These are phyloP conservation scores for Drosophila sordidapex DNA, from an alignment of 2,888 invertebrate species.

Conservation along the genomic window DNA sequence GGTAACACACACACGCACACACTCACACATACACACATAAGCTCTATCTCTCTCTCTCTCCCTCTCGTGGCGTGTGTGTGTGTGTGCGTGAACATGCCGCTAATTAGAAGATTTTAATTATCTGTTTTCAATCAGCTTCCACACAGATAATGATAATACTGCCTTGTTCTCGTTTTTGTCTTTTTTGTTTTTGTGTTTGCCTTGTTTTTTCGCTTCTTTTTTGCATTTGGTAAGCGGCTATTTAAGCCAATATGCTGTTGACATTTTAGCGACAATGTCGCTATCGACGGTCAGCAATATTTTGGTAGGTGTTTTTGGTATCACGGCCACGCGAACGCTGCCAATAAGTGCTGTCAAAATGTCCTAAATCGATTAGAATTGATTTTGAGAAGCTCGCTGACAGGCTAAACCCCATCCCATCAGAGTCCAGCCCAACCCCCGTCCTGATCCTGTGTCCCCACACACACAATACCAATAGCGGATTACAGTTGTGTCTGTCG, in stretches of 20 bases:
- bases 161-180: slow-evolving; percentile 53
- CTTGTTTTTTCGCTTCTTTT: background rate
- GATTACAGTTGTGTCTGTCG: slow-evolving; percentile 80
- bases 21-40: slow-evolving; percentile 1
- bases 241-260: slow-evolving; percentile 74
- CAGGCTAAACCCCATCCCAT: slow-evolving; percentile 51
- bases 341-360: slow-evolving; percentile 81
- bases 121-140: slow-evolving; percentile 79
- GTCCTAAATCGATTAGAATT: slow-evolving; percentile 82
- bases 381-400: slow-evolving; percentile 74
- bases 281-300: slow-evolving; percentile 19
- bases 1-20: slow-evolving; percentile 71
- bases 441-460: slow-evolving; percentile 28
- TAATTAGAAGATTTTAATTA: slow-evolving; percentile 79
- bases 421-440: background rate
- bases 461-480: slow-evolving; percentile 66
- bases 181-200: background rate
- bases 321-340: slow-evolving; percentile 76
- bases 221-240: slow-evolving; percentile 27
- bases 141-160: slow-evolving; percentile 75
- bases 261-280: slow-evolving; percentile 54
- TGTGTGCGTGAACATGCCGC: slow-evolving; percentile 80
- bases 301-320: slow-evolving; percentile 68
- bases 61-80: slow-evolving; percentile 41
- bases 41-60: background rate